Evolutionary conservation across 2,888 invertebrate species (phyloP).

Genomic region (Rhagophthalmus giganteus): DNA sequence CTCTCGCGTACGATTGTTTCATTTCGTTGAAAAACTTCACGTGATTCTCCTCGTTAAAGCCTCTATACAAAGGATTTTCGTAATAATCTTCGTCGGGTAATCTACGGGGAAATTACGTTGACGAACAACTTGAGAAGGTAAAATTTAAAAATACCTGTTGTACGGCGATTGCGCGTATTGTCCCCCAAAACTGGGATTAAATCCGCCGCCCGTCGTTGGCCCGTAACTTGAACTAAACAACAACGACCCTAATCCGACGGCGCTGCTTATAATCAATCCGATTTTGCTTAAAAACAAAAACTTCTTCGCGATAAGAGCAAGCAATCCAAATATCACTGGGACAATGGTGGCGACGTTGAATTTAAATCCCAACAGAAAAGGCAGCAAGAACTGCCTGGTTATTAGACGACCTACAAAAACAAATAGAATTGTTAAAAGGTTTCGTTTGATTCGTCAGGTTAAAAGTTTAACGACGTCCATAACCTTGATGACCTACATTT

Average conservation of each 20-base stretch:
- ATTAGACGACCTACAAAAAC: slow-evolving; percentile 52
- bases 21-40: slow-evolving; percentile 38
- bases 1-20: slow-evolving; percentile 27
- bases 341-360: slow-evolving; percentile 76
- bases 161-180: slow-evolving; percentile 20
- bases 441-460: background rate
- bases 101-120: too few species aligned
- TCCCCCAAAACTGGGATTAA: slow-evolving; percentile 32
- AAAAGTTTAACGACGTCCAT: slow-evolving; percentile 4
- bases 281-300: slow-evolving; percentile 75
- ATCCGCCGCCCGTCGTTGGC: slow-evolving; percentile 39
- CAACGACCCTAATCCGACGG: slow-evolving; percentile 63
- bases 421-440: slow-evolving; percentile 1
- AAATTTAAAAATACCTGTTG: slow-evolving; percentile 10
- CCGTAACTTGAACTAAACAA: slow-evolving; percentile 48
- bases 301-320: slow-evolving; percentile 76
- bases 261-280: slow-evolving; percentile 70
- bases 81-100: slow-evolving; percentile 39
- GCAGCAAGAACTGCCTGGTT: slow-evolving; percentile 73
- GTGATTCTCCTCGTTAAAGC: slow-evolving; percentile 31
- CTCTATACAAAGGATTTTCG: slow-evolving; percentile 51
- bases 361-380: slow-evolving; percentile 77
- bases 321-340: slow-evolving; percentile 70
- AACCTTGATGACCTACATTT: slow-evolving; percentile 10
- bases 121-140: too few species aligned